Evolutionary conservation across 2,113 vertebrate genomes (phyloP), one percentile per base, ranked within the genome.

Genomic region (Mellivora capensis): DNA sequence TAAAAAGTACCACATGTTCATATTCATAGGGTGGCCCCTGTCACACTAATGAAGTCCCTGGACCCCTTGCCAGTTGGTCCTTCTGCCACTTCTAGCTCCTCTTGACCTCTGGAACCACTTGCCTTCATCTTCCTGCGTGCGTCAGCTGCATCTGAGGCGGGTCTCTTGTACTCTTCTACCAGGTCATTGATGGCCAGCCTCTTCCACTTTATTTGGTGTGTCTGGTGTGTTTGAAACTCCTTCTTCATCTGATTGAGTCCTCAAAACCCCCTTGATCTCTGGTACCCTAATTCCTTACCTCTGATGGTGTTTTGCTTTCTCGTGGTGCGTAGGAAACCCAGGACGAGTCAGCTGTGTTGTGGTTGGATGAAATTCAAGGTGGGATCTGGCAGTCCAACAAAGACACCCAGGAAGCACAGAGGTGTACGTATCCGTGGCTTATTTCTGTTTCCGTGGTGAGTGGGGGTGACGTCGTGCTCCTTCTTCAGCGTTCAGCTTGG

Each of bases 301-400:
- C 34, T 84, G 59, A 64, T 74, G 6, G 7, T 10, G 17, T 72
- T 61, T 93, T 82, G n/a, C 52, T 97, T 92, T 76, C 74, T 69
- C 34, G 9, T 44, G 49, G 25, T 80, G 11, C 34, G 20, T 97
- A 99, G 99, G 99, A 99, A 98, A 99, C 99, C 1, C 99, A 98
- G 97, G 99, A 99, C 96, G 99, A 99, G 27, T 99, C 99, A 49
- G 99, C 99, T 88, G 99, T 99, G 62, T 98, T 99, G 59, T 99
- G 99, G 99, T 96, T 99, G 98, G 99, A 99, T 98, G 99, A 99
- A 98, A 99, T 99, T 98, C 99, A 99, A 96, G 99, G 99, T 90
- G 99, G 99, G 11, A 98, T 99, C 98, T 98, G 99, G 39, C 99
- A 97, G 96, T 99, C 99, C 23, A 99, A 99, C 98, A 99, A 98